A percentile compares a stretch with the other conserved stretches of the same genome.
These are phyloP conservation scores for Tenebrio molitor DNA, from an alignment of 1,140 invertebrate species.

Conservation along the genomic window DNA sequence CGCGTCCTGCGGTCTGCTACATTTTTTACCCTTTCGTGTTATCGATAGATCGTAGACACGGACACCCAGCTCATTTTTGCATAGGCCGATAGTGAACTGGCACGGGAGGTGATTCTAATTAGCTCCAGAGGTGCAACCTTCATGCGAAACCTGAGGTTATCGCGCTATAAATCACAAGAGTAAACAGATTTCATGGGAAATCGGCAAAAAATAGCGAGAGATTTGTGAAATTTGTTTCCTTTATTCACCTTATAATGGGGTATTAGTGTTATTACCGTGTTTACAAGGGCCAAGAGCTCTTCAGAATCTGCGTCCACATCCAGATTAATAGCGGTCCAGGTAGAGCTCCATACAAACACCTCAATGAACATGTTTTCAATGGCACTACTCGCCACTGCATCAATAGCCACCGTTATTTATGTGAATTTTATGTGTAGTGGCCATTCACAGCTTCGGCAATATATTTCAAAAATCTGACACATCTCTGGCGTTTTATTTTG, in stretches of 20 bases:
- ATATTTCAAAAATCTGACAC: slow-evolving; percentile 18
- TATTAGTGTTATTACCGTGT: slow-evolving; percentile 35
- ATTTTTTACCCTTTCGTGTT: background rate
- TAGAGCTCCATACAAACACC: slow-evolving; percentile 12
- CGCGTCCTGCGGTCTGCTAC: slow-evolving; percentile 20
- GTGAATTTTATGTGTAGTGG: slow-evolving; percentile 21
- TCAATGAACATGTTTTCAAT: slow-evolving; percentile 37
- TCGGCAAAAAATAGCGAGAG: slow-evolving; percentile 19
- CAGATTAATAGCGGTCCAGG: slow-evolving; percentile 22
- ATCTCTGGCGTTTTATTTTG: background rate
- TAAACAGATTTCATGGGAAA: slow-evolving; percentile 26
- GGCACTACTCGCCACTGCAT: slow-evolving; percentile 1
- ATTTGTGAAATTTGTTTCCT: slow-evolving; percentile 38
- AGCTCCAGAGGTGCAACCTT: background rate
- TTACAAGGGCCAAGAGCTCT: slow-evolving; percentile 34
- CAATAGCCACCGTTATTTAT: slow-evolving; percentile 26
- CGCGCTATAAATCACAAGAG: background rate
- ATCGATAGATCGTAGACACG: slow-evolving; percentile 15
- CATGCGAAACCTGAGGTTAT: background rate
- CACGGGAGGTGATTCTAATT: slow-evolving; percentile 6
- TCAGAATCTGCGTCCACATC: slow-evolving; percentile 17
- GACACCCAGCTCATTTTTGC: slow-evolving; percentile 23
- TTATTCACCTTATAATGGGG: slow-evolving; percentile 11
- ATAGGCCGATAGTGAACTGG: slow-evolving; percentile 5
- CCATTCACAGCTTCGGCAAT: background rate